Conservation (phyloP, 35 echinoderm and acorn worm genomes). For the Ophioderma brevispina region DNA sequence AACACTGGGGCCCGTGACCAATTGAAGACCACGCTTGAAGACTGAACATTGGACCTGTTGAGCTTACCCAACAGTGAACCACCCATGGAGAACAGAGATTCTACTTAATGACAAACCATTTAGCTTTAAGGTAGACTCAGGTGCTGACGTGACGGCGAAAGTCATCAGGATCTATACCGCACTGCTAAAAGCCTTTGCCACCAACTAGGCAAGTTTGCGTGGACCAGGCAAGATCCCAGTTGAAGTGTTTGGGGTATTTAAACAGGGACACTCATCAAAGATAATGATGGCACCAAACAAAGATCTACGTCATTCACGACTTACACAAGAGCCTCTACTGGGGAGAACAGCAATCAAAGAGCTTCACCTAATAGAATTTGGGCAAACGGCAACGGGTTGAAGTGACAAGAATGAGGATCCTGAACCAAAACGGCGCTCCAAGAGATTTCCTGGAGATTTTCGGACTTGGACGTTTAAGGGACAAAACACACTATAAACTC, state of each 20-base stretch:
- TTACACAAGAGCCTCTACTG: neutral
- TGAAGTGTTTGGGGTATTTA: neutral
- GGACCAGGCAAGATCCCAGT: neutral
- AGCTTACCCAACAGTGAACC: neutral
- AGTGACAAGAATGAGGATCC: neutral
- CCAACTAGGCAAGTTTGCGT: no score
- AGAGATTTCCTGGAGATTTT: slow-evolving; percentile 29
- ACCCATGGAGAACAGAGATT: neutral
- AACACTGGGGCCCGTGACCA: neutral
- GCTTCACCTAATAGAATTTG: neutral
- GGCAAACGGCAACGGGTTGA: neutral
- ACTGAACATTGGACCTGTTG: neutral
- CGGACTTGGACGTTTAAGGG: slow-evolving; percentile 18
- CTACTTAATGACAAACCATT: neutral
- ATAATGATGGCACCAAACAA: neutral
- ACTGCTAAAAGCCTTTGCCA: no score
- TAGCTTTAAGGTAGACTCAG: neutral
- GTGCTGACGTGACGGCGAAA: slow-evolving; percentile 35
- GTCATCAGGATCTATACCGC: no score
- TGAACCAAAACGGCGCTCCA: neutral
- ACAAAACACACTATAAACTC: slow-evolving; percentile 19
- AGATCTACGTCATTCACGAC: no score
- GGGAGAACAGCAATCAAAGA: neutral
- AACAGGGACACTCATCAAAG: neutral
- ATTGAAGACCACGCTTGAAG: no score